Percentiles rank a stretch among this genome's conserved stretches.
These are phyloP conservation scores for Tachystola acroxantha DNA, from an alignment of 2,888 invertebrate species.

Conservation along the genomic window DNA sequence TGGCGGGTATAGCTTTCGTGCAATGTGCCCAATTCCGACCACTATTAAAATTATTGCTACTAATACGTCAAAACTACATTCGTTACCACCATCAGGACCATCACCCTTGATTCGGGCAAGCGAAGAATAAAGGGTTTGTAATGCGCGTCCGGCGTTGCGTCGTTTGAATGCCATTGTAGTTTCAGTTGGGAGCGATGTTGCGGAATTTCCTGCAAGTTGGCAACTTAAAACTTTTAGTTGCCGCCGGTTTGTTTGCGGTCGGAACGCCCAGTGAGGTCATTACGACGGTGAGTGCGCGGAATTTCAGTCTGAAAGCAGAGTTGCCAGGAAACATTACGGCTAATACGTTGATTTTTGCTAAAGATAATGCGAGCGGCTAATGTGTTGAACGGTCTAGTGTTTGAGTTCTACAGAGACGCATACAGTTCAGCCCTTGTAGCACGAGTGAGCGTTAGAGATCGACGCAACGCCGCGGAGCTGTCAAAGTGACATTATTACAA, in stretches of 20 bases:
- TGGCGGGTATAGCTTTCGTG: too few species aligned
- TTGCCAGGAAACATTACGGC: constrained; percentile 6
- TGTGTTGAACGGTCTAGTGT: too few species aligned
- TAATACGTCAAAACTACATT: too few species aligned
- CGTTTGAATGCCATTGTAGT: constrained; percentile 28
- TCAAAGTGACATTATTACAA: too few species aligned
- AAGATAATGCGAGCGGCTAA: too few species aligned
- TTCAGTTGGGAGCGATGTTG: constrained; percentile 14
- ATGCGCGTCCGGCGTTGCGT: not conserved
- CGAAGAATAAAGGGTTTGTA: not conserved
- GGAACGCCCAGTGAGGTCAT: constrained; percentile 40
- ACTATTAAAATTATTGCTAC: too few species aligned
- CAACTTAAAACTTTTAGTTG: constrained; percentile 59
- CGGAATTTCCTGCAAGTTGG: constrained; percentile 46
- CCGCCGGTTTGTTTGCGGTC: constrained; percentile 56
- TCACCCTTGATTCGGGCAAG: not conserved
- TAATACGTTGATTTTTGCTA: not conserved
- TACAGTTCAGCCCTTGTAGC: too few species aligned
- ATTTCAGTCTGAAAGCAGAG: constrained; percentile 22
- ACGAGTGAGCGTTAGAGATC: too few species aligned
- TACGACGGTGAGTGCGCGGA: constrained; percentile 59
- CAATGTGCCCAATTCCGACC: too few species aligned
- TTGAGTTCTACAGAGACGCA: too few species aligned
- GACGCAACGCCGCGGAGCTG: too few species aligned
- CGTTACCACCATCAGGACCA: too few species aligned